Evolutionary conservation across 2,113 vertebrate genomes (phyloP).

Genomic region (Carassius carassius): DNA sequence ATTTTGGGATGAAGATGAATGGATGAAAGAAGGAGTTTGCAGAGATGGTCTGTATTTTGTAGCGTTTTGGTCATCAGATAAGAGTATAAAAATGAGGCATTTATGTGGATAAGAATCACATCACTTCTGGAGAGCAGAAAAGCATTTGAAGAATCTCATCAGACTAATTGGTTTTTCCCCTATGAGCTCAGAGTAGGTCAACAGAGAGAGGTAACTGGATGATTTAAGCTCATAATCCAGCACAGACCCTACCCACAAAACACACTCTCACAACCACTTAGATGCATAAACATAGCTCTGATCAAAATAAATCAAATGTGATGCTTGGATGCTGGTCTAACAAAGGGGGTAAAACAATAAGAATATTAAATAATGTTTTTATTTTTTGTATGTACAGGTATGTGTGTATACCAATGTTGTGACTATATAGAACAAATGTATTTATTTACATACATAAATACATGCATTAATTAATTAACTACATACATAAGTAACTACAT

Average conservation of each 20-base stretch:
- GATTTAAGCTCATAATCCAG: constrained; percentile 50
- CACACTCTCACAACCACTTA: constrained; percentile 3
- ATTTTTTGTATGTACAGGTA: too few relatives aligned
- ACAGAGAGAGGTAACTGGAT: constrained; percentile 50
- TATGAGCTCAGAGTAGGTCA: constrained; percentile 57
- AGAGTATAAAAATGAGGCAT: background rate
- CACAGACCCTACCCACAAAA: constrained; percentile 30
- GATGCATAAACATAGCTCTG: background rate
- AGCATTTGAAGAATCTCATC: constrained; percentile 58
- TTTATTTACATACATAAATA: background rate
- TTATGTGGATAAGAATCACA: background rate
- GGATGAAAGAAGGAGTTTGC: background rate
- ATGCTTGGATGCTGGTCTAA: background rate
- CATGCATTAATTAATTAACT: too few relatives aligned
- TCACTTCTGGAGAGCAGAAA: background rate
- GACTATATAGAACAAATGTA: background rate
- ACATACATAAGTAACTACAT: background rate
- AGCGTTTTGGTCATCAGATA: background rate
- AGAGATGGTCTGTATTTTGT: background rate
- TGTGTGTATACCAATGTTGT: background rate
- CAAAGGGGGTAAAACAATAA: background rate
- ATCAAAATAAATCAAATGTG: background rate
- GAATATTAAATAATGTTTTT: too few relatives aligned
- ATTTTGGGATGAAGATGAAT: background rate
- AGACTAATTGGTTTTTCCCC: constrained; percentile 67